phyloP scores from a whole-genome alignment of 2,797 vertebrate species.

The Sebastes minor region DNA sequence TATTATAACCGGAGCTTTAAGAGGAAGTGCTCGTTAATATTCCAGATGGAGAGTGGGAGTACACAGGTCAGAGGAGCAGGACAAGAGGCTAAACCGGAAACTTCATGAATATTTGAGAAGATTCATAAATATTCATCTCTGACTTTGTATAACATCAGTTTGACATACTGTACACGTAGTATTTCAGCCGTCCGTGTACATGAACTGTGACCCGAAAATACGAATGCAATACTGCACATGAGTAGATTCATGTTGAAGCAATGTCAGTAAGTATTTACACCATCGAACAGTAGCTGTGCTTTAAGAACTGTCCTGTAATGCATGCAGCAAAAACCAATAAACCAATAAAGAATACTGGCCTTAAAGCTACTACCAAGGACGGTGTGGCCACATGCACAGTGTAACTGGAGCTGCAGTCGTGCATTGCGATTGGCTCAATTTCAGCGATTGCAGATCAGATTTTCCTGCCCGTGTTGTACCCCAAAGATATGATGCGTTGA shows the following conservation, averaged over 20 bases:
- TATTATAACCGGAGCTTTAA: neutral
- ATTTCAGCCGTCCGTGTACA: neutral
- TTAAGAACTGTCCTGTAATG: neutral
- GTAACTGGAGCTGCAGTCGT: too few species aligned
- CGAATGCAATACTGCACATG: neutral
- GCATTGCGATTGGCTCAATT: too few species aligned
- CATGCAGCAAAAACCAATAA: too few species aligned
- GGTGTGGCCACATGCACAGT: rapidly evolving
- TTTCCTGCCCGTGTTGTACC: too few species aligned
- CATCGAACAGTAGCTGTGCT: neutral
- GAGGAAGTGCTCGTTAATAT: slow-evolving; percentile 10
- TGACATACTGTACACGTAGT: neutral
- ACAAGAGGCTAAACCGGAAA: slow-evolving; percentile 22
- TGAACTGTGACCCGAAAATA: neutral
- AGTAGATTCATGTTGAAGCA: neutral
- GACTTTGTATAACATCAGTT: neutral
- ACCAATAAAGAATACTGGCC: too few species aligned
- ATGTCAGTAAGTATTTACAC: neutral
- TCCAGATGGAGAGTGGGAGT: neutral
- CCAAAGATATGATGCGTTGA: too few species aligned
- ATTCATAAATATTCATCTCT: slow-evolving; percentile 48
- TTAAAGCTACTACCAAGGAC: rapidly evolving
- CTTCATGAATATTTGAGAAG: slow-evolving; percentile 38
- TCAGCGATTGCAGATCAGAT: too few species aligned
- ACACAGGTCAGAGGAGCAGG: slow-evolving; percentile 37